These are phyloP conservation scores for Xyliphius kryptos DNA, from an alignment of 2,113 vertebrate genomes.

Conservation along the genomic window DNA sequence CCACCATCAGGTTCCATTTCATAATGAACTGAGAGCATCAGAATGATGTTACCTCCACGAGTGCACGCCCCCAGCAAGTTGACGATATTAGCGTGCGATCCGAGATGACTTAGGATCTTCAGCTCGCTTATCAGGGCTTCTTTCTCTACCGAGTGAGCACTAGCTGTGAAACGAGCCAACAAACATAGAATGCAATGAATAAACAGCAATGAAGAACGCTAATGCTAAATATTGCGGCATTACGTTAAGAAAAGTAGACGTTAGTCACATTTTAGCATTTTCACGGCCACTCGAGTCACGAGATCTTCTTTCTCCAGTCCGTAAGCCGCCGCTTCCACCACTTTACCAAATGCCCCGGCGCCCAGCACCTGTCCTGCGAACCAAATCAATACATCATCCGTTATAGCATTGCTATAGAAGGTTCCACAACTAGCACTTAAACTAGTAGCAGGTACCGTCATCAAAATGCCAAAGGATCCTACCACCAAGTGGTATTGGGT, in stretches of 20 bases:
- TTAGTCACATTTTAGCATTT: conserved; percentile 61
- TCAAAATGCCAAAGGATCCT: too few species aligned
- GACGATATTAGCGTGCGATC: conserved; percentile 61
- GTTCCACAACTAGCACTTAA: too few species aligned
- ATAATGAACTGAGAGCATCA: background rate
- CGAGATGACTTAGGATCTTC: conserved; percentile 63
- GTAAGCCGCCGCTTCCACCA: conserved; percentile 53
- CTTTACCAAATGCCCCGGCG: conserved; percentile 58
- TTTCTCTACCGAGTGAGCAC: conserved; percentile 42
- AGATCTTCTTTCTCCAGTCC: conserved; percentile 44
- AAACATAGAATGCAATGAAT: conserved; percentile 9
- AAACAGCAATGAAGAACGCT: background rate
- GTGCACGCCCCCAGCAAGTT: conserved; percentile 67
- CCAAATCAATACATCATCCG: background rate
- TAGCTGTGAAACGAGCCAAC: conserved; percentile 40
- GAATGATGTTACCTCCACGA: conserved; percentile 42
- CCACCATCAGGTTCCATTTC: too few species aligned
- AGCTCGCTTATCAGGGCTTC: conserved; percentile 59
- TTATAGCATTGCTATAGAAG: too few species aligned
- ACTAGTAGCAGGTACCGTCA: too few species aligned
- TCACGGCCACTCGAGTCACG: conserved; percentile 53
- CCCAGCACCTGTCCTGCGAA: conserved; percentile 55
- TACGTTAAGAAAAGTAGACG: too few species aligned
- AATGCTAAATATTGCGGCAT: too few species aligned
- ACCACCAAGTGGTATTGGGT: too few species aligned